phyloP scores from a whole-genome alignment of 1,140 invertebrate species.

The Caerostris darwini region DNA sequence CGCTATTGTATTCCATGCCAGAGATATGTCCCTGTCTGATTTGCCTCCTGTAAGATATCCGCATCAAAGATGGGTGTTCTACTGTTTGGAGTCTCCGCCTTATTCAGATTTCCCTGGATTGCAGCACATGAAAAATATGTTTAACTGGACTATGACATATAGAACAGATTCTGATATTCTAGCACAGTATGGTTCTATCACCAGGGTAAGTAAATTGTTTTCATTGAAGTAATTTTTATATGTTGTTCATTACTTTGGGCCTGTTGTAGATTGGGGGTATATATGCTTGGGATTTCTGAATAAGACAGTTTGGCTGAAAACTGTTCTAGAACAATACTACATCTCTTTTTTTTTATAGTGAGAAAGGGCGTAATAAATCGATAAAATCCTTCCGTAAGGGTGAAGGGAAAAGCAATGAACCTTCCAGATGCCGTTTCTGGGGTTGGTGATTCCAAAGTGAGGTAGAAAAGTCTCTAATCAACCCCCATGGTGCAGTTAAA shows the following conservation, averaged over 20 bases:
- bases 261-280: not conserved
- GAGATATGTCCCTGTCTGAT: conserved; percentile 78
- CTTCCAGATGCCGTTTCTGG: no score
- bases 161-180: conserved; percentile 81
- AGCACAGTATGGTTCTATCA: conserved; percentile 79
- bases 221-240: no score
- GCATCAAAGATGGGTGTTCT: conserved; percentile 85
- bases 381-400: no score
- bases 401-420: no score
- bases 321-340: no score
- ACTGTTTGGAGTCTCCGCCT: conserved; percentile 85
- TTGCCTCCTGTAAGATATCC: conserved; percentile 81
- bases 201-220: conserved; percentile 24
- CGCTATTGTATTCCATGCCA: conserved; percentile 78
- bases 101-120: conserved; percentile 76
- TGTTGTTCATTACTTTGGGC: not conserved
- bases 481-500: no score
- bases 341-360: no score
- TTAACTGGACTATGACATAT: conserved; percentile 84
- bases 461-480: no score
- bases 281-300: no score
- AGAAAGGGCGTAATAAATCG: no score
- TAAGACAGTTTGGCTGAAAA: no score
- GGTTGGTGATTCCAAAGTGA: no score
- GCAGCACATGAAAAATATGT: conserved; percentile 78